A percentile compares a stretch with the other conserved stretches of the same genome.
phyloP scores from a whole-genome alignment of 2,113 vertebrate species.

The Indicator maculatus region DNA sequence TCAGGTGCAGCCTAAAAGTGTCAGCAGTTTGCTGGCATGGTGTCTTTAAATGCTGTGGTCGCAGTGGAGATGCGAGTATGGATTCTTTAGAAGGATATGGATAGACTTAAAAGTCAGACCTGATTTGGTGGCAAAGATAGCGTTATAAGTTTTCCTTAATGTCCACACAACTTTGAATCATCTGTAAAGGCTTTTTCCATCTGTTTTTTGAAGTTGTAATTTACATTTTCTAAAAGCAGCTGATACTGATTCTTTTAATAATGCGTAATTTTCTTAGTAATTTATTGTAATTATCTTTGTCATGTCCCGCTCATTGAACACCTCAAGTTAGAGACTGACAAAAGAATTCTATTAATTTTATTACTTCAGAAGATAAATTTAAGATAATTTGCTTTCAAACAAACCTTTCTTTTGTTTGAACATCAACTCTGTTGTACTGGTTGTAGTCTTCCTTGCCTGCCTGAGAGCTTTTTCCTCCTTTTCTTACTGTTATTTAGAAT shows the following conservation, averaged over 20 bases:
- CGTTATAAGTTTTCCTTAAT: background rate
- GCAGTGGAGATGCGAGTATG: background rate
- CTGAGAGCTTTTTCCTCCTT: background rate
- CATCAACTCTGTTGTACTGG: background rate
- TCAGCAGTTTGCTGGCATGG: background rate
- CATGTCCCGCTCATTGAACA: conserved; percentile 1
- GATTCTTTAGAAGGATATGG: background rate
- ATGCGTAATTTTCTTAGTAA: background rate
- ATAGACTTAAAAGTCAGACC: background rate
- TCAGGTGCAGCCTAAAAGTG: background rate
- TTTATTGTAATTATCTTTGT: conserved; percentile 35
- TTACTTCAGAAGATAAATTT: conserved; percentile 19
- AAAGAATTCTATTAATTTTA: conserved; percentile 12
- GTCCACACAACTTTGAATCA: background rate
- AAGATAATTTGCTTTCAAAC: conserved; percentile 28
- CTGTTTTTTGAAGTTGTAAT: conserved; percentile 15
- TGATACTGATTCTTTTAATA: conserved; percentile 19
- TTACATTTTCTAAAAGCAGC: conserved; percentile 15
- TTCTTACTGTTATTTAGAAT: background rate
- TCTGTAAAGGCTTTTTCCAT: background rate
- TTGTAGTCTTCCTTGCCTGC: background rate
- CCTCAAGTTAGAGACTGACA: background rate
- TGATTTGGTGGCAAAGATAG: background rate
- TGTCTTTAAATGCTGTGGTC: background rate
- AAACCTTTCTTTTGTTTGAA: background rate